A percentile compares a stretch with the other conserved stretches of the same genome.
These are phyloP conservation scores for Odontomyia ornata DNA, from an alignment of 2,888 invertebrate genomes.

Conservation along the genomic window DNA sequence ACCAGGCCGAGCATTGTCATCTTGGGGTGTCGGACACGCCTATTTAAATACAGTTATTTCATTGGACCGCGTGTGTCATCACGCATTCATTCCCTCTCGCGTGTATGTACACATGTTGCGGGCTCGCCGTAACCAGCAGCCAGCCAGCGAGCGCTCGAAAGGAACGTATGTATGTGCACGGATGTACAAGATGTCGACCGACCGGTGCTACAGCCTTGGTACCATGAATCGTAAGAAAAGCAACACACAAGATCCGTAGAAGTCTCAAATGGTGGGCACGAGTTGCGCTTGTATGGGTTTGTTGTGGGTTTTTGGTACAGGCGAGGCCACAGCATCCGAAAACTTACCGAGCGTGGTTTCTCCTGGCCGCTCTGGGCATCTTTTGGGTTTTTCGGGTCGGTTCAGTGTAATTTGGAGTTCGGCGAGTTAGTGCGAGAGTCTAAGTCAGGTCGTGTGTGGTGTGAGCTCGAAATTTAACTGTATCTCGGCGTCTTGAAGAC, in stretches of 20 bases:
- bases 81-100: conserved; percentile 52
- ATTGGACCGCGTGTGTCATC: conserved; percentile 59
- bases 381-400: conserved; percentile 29
- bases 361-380: conserved; percentile 28
- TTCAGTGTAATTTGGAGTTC: conserved; percentile 24
- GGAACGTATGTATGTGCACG: too few species aligned
- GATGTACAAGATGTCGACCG: too few species aligned
- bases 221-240: too few species aligned
- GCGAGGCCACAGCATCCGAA: conserved; percentile 36
- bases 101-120: conserved; percentile 41
- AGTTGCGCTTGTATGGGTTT: not conserved
- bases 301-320: conserved; percentile 31
- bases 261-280: not conserved
- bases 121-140: not conserved
- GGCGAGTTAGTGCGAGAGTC: conserved; percentile 5
- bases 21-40: conserved; percentile 63
- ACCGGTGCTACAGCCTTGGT: too few species aligned
- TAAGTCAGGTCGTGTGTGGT: conserved; percentile 2
- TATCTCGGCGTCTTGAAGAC: not conserved
- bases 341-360: not conserved
- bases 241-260: too few species aligned
- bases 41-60: conserved; percentile 65
- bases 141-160: not conserved
- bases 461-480: not conserved
- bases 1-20: conserved; percentile 47